Base-by-base conservation (phyloP, 2,888 invertebrate genomes). In the Belgica antarctica region DNA sequence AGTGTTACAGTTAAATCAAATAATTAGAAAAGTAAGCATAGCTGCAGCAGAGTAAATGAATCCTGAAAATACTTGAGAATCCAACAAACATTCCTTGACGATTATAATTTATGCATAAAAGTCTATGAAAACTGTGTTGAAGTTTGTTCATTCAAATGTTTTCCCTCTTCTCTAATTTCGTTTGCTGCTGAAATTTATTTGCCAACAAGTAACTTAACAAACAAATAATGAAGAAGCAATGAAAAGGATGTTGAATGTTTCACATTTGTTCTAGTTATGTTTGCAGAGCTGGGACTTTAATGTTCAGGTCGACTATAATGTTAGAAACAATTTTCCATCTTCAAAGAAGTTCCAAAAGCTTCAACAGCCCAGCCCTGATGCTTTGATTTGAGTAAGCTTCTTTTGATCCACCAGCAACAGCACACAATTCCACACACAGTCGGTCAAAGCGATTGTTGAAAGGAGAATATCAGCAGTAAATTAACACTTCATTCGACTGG, bases 401-500 rank as follows among this genome's bases (percentile, higher is more conserved):
- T n/a, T n/a, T n/a, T n/a, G n/a, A n/a, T n/a, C n/a, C n/a, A n/a
- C n/a, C n/a, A n/a, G n/a, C n/a, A n/a, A n/a, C n/a, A n/a, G n/a
- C n/a, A n/a, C n/a, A n/a, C n/a, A n/a, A n/a, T n/a, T 12, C 41
- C 41, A 41, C 12, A 41, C 41, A 41, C n/a, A 41, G 10, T 41
- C 12, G 52, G 52, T 52, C 52, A 10, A 52, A 15, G 41, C 52
- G 22, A 27, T 59, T 59, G 27, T 24, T 59, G 59, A 59, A 59
- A 59, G 4, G 59, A 59, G 27, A 27, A 59, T 59, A 24, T 27
- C 59, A 25, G n/a, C 59, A 59, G n/a, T 59, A 27, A 59, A 59
- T 59, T 59, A 59, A 59, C 59, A 59, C 59, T 59, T 59, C 59
- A 59, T 59, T 59, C 27, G 27, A 59, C 59, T 19, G 59, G n/a